These are phyloP conservation scores for Ramphastos sulfuratus DNA, from an alignment of 2,113 vertebrate species.

Conservation along the genomic window DNA sequence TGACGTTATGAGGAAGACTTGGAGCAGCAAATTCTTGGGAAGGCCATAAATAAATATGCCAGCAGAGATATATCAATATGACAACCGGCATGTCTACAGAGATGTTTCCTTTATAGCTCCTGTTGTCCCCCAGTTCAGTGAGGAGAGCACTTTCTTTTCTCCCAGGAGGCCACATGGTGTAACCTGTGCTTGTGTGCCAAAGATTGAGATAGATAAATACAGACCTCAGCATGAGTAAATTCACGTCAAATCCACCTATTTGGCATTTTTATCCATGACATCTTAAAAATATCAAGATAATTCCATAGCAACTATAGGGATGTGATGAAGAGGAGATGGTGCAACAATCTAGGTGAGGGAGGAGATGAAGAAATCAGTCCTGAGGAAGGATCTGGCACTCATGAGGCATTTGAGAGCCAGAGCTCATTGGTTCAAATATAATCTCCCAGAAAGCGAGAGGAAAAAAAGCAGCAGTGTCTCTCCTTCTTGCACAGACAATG, in stretches of 20 bases:
- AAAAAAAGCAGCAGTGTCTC: neutral
- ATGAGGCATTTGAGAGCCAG: neutral
- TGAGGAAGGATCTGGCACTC: neutral
- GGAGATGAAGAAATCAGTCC: constrained; percentile 1
- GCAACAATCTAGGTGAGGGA: constrained; percentile 13
- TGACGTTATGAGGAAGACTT: neutral
- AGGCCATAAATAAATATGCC: neutral
- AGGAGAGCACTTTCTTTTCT: neutral
- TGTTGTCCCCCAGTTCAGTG: accelerated
- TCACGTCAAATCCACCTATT: neutral
- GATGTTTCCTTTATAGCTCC: neutral
- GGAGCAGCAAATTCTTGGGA: neutral
- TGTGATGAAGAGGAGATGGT: accelerated
- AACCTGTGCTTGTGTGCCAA: neutral
- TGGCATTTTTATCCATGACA: neutral
- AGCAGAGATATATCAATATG: neutral
- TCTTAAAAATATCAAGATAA: neutral
- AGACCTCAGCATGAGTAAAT: neutral
- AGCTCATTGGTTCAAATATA: neutral
- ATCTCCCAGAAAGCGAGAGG: neutral
- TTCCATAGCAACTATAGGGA: neutral
- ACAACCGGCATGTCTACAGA: accelerated
- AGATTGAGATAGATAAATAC: neutral
- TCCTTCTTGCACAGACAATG: neutral
- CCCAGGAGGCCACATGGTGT: accelerated